Evolutionary conservation across 64 coral and sea anemone genomes (phyloP), one percentile per base, ranked within the genome.

Genomic region (Dendronephthya gigantea): DNA sequence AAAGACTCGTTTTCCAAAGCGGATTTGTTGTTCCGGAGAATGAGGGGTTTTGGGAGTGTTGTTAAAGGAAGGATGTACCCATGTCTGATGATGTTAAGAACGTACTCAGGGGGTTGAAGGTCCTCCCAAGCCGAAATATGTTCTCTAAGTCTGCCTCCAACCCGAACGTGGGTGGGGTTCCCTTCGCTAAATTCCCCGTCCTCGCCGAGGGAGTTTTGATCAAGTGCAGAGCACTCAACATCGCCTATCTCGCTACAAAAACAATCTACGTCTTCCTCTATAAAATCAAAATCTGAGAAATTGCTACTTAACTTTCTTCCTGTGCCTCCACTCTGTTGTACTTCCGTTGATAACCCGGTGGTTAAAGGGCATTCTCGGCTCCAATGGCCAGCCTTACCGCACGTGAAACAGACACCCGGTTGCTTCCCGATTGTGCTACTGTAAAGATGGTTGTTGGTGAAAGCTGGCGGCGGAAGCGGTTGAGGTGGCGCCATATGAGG

Each of bases 231-330:
- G 29, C 50, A 50, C 37, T 85, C 84, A 48, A 66, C 23, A 13
- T 17, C 84, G 12, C 49, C 35, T 0, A 62, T 50, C 35, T 40
- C 84, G 7, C 34, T 52, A 15, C 32, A 41, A 62, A 28, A 19
- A 38, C n/a, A 59, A 41, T 52, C 16, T 28, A 59, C 25, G 5
- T 59, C 50, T 28, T 85, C 84, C 33, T 85, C 50, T 17, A 52
- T 52, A 14, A 85, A 66, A 49, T 76, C 85, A 87, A 68, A 68
- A 72, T 87, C 62, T 40, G 41, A 30, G 1, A 87, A 41, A 87
- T 68, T 68, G 10, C 34, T 52, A 87, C 85, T 87, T 87, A 87
- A 87, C 85, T 87, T 87, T 87, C 85, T 58, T 36, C 56, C 85
- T 0, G 66, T 11, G 43, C 59, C 66, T 36, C 72, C 72, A 14